A percentile compares a stretch with the other conserved stretches of the same genome.
Evolutionary conservation across 2,797 vertebrate genomes (phyloP).

Genomic region (Eulemur mongoz): DNA sequence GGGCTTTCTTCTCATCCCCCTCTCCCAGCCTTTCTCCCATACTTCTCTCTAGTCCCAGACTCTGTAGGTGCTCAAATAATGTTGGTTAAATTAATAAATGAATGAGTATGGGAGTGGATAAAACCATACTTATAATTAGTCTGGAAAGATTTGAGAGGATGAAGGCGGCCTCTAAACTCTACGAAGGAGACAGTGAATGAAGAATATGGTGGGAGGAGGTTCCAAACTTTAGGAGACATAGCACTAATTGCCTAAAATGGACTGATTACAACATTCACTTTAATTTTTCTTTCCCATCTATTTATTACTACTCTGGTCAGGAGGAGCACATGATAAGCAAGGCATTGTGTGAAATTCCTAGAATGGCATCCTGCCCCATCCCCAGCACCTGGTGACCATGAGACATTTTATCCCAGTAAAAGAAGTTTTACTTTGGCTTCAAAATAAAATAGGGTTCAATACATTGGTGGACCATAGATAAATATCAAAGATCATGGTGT

Average conservation of each 20-base stretch:
- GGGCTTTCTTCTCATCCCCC: background rate
- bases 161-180: background rate
- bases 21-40: no score
- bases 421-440: background rate
- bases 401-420: background rate
- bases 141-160: background rate
- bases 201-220: accelerated
- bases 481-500: background rate
- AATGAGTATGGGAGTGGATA: background rate
- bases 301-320: background rate
- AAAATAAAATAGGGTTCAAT: background rate
- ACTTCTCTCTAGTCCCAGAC: background rate
- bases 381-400: background rate
- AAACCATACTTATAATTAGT: background rate
- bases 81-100: background rate
- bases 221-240: background rate
- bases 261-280: background rate
- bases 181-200: background rate
- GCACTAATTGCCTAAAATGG: background rate
- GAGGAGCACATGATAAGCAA: background rate
- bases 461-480: background rate
- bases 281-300: background rate
- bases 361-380: accelerated
- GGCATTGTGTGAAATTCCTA: background rate
- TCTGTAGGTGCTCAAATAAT: background rate